phyloP scores from a whole-genome alignment of 2,797 vertebrate genomes.

The Neosilurus hyrtlii region DNA sequence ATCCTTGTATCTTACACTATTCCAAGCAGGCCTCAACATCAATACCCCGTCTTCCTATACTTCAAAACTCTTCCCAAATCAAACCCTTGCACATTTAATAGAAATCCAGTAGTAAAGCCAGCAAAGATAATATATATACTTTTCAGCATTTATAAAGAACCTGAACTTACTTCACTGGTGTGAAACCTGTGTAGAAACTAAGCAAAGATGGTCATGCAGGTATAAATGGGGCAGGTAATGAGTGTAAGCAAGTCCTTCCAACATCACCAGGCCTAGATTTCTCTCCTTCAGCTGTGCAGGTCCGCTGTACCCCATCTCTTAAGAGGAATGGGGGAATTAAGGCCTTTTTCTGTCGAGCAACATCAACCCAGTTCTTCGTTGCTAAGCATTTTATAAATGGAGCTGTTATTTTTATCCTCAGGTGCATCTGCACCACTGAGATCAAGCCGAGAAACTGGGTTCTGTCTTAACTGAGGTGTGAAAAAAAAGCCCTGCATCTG shows the following conservation, averaged over 20 bases:
- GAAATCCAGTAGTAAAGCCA: slow-evolving; percentile 30
- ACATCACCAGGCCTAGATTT: slow-evolving; percentile 48
- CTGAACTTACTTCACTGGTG: slow-evolving; percentile 4
- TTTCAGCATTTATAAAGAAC: slow-evolving; percentile 8
- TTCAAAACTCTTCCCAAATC: not conserved
- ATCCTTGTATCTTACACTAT: not conserved
- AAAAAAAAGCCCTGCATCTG: slow-evolving; percentile 19
- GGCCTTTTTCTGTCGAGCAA: slow-evolving; percentile 52
- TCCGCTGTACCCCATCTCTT: slow-evolving; percentile 48
- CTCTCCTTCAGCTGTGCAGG: slow-evolving; percentile 40
- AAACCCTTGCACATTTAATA: not conserved
- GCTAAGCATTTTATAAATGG: slow-evolving; percentile 64
- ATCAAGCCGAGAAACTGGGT: slow-evolving; percentile 67
- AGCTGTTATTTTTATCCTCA: slow-evolving; percentile 77
- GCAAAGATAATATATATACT: not conserved
- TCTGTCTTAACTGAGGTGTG: slow-evolving; percentile 58
- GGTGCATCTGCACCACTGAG: slow-evolving; percentile 68
- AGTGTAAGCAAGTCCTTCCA: slow-evolving; percentile 44
- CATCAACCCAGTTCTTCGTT: slow-evolving; percentile 72
- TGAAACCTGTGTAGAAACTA: slow-evolving; percentile 8
- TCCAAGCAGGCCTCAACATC: not conserved
- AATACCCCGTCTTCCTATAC: not conserved
- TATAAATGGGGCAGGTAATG: slow-evolving; percentile 45
- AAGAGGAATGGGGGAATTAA: slow-evolving; percentile 49
- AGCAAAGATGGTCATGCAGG: slow-evolving; percentile 39